Evolutionary conservation across 2,113 vertebrate genomes (phyloP), one percentile per base, ranked within the genome.

Genomic region (Hippolais icterina): DNA sequence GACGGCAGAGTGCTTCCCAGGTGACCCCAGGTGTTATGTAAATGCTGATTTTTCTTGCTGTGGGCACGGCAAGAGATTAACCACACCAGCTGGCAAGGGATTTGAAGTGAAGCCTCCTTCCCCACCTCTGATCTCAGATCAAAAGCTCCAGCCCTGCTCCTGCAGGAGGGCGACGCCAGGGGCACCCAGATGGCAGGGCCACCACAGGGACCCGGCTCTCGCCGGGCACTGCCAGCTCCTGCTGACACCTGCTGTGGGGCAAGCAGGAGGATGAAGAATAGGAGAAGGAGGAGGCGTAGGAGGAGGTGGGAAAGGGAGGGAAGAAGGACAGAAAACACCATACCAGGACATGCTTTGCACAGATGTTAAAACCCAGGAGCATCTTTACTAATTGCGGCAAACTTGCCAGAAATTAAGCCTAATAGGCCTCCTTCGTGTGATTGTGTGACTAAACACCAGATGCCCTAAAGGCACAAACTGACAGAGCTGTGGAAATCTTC

Each of bases 401-500:
- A 91, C 59, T 87, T 96, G 91, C 93, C 93, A 95, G 93, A 94
- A 94, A 50, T 90, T 37, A 80, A 88, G 78, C 50, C 81, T 94
- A 90, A 89, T 93, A 80, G 89, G 63, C 57, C 78, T 93, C 80
- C 91, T 66, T 91, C 46, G 12, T 74, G 56, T 0, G 29, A 70
- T 5, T 88, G 78, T 96, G 87, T 95, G 91, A 94, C 93, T 94
- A 96, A 96, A 89, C 81, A 95, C 66, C 93, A 94, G 87, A 85
- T 96, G 87, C 91, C 93, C 87, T 87, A 50, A 68, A 96, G 95
- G 87, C 87, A 93, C 84, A 85, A 95, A 80, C 94, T 96, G 94
- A 89, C 83, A 94, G 85, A 78, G 75, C 59, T 85, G 81, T 93
- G 84, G 72, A 93, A 93, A 93, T 94, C 54, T 93, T 83, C 79